Evolutionary conservation across 2,888 invertebrate genomes (phyloP), one percentile per base, ranked within the genome.

Genomic region (Meloe dianella): DNA sequence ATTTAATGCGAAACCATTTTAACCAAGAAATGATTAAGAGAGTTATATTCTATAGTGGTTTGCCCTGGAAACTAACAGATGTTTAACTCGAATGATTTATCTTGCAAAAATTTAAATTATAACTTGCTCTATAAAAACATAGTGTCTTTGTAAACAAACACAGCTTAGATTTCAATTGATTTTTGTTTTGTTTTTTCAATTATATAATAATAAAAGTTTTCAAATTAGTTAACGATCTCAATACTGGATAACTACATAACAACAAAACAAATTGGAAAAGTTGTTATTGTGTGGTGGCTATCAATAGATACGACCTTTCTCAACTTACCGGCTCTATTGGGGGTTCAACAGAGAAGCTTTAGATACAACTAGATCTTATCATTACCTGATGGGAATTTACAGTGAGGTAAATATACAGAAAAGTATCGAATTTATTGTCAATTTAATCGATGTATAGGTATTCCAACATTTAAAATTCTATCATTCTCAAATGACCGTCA

Each of bases 41-140:
- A 69, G 77, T 76, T 77, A 76, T 74, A 77, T 75, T 74, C 73
- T 71, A 70, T 12, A 54, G 75, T 71, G 75, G 75, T 74, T 73
- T 74, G 14, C 1, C 12, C 76, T 74, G 77, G 77, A 78, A 79
- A 76, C 78, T 73, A 78, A 73, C 79, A 79, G 78, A 78, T 78
- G 79, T 75, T 78, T 69, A 70, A 54, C 63, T 56, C 68, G 71
- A 71, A 76, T 79, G 78, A 80, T 80, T 79, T 79, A 80, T 77
- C 63, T 51, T 58, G 66, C 62, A 72, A 68, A 71, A 73, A 77
- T 77, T 75, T 75, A 74, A 77, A 75, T 78, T 75, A 75, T 68
- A 75, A 73, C 74, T 69, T 71, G 71, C 10, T 24, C 24, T 54
- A 54, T 22, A 22, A 54, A 24, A 54, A 54, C 54, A 47, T 41